A percentile compares a stretch with the other conserved stretches of the same genome.
Evolutionary conservation across 1,140 invertebrate species (phyloP).

Genomic region (Drosophila sechellia): DNA sequence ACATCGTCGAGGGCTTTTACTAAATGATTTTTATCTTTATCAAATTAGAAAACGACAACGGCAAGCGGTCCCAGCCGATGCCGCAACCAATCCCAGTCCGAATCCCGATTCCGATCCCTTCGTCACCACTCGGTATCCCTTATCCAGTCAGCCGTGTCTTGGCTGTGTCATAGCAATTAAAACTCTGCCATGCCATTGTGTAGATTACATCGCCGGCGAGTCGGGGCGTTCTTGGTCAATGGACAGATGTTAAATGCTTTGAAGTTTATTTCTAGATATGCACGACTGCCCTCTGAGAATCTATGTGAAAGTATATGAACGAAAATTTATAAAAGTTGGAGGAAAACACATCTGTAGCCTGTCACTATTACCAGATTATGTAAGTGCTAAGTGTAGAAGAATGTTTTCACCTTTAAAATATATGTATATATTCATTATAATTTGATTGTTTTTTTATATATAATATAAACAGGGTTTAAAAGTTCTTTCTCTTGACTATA

Average conservation of each 20-base stretch:
- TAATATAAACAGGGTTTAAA: too few species aligned
- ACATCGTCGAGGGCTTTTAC: conserved; percentile 56
- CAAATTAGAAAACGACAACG: conserved; percentile 61
- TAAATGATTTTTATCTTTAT: conserved; percentile 82
- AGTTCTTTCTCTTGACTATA: too few species aligned
- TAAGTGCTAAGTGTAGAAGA: not conserved
- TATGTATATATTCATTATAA: too few species aligned
- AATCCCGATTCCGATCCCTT: not conserved
- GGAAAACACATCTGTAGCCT: not conserved
- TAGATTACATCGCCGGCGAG: conserved; percentile 65
- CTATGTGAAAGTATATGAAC: conserved; percentile 41
- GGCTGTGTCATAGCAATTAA: conserved; percentile 78
- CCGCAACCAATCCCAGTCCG: conserved; percentile 3
- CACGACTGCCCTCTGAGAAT: conserved; percentile 34
- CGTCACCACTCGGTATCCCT: conserved; percentile 7
- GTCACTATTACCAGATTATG: conserved; percentile 20
- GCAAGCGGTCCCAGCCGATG: conserved; percentile 17
- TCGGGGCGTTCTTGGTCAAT: conserved; percentile 52
- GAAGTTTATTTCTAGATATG: conserved; percentile 67
- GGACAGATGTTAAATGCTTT: conserved; percentile 75
- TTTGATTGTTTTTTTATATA: too few species aligned
- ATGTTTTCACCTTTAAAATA: too few species aligned
- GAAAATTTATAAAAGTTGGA: conserved; percentile 27
- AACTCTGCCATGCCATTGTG: conserved; percentile 73
- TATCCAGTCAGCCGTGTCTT: conserved; percentile 67